A percentile compares a stretch with the other conserved stretches of the same genome.
Evolutionary conservation across 2,113 vertebrate species (phyloP).

Genomic region (Carettochelys insculpta): DNA sequence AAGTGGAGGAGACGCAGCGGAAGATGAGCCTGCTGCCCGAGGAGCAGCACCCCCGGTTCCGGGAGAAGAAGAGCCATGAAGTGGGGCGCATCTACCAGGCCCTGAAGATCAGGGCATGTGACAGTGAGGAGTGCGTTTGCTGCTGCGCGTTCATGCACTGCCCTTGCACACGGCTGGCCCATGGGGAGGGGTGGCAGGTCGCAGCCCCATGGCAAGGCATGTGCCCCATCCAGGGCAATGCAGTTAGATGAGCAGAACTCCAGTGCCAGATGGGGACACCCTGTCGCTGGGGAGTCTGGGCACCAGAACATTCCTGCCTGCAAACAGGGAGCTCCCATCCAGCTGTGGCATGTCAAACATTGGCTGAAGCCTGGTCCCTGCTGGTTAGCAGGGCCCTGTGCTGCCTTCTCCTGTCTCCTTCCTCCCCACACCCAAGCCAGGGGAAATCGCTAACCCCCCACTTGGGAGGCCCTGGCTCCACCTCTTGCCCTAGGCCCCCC

Average conservation of each 20-base stretch:
- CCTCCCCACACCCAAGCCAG: background rate
- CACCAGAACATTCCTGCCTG: background rate
- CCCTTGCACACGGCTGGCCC: background rate
- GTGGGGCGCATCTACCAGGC: slow-evolving; percentile 81
- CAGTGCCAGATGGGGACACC: background rate
- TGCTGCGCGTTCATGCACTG: background rate
- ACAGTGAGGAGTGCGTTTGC: slow-evolving; percentile 71
- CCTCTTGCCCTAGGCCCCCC: background rate
- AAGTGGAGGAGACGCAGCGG: slow-evolving; percentile 83
- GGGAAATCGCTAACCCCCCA: background rate
- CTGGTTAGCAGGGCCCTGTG: background rate
- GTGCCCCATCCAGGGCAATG: background rate
- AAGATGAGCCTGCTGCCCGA: slow-evolving; percentile 69
- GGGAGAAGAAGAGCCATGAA: slow-evolving; percentile 76
- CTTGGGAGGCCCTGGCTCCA: background rate
- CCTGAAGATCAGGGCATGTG: slow-evolving; percentile 74
- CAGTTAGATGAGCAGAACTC: background rate
- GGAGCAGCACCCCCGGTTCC: slow-evolving; percentile 62
- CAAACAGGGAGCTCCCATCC: background rate
- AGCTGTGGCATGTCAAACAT: background rate
- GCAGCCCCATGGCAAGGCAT: background rate
- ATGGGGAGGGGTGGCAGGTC: background rate
- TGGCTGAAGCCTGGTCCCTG: background rate
- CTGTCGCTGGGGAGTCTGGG: background rate
- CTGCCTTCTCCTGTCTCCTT: background rate